These are phyloP conservation scores for Mimachlamys varia DNA, from an alignment of 2,888 invertebrate species.

Conservation along the genomic window DNA sequence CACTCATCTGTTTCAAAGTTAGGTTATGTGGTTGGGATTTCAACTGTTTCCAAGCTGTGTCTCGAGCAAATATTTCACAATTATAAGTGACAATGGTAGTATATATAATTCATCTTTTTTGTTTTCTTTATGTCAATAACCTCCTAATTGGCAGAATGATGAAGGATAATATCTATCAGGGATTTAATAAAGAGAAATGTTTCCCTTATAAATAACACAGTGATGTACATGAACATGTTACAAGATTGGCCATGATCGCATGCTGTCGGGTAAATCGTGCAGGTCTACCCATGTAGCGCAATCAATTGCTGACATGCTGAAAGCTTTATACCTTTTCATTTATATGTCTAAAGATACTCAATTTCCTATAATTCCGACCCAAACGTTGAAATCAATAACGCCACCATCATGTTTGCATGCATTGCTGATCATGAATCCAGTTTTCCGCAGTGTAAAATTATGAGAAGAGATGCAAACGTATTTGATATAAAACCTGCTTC, in stretches of 20 bases:
- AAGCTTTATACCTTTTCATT: not conserved
- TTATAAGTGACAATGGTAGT: no score
- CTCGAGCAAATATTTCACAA: no score
- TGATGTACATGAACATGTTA: not conserved
- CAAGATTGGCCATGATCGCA: not conserved
- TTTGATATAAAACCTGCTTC: not conserved
- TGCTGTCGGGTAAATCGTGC: not conserved
- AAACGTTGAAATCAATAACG: not conserved
- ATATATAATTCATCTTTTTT: no score
- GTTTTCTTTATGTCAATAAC: not conserved
- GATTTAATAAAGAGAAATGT: not conserved
- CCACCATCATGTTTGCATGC: not conserved
- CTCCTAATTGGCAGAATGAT: not conserved
- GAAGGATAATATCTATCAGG: not conserved
- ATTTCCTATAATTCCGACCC: not conserved
- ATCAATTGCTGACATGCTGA: not conserved
- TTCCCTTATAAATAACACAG: no score
- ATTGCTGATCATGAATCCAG: not conserved
- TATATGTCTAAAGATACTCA: conserved; percentile 2
- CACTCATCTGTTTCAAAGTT: no score
- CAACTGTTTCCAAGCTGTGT: no score
- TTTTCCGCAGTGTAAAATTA: not conserved
- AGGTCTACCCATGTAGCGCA: not conserved
- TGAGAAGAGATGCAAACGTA: not conserved
- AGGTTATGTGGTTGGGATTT: no score